Evolutionary conservation across 2,797 vertebrate genomes (phyloP).

Genomic region (Gouania willdenowi): DNA sequence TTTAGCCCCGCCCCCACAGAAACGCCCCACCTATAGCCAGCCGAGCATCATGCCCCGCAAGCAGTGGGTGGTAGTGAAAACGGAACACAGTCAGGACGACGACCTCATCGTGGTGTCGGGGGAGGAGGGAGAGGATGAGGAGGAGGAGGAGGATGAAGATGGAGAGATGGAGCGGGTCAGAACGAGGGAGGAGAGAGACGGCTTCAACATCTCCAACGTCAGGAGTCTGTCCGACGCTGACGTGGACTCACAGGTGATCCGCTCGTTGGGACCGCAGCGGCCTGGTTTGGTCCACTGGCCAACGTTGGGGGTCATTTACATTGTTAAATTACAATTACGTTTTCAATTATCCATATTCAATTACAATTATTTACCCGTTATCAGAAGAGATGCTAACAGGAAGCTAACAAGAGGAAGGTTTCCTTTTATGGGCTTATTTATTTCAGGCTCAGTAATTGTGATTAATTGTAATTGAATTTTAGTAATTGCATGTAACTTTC

Average conservation of each 20-base stretch:
- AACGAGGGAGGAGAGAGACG: slow-evolving; percentile 63
- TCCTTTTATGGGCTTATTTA: no score
- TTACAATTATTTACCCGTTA: no score
- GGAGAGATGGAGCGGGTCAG: slow-evolving; percentile 59
- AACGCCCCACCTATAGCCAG: slow-evolving; percentile 76
- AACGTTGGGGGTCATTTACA: no score
- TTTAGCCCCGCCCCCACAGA: slow-evolving; percentile 32
- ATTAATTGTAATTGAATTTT: no score
- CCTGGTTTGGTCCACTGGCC: no score
- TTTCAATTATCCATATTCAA: no score
- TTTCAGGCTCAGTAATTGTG: no score
- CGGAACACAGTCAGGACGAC: slow-evolving; percentile 71
- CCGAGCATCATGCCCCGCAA: slow-evolving; percentile 86
- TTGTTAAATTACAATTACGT: no score
- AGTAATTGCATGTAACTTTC: no score
- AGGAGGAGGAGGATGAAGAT: slow-evolving; percentile 63
- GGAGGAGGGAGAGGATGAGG: slow-evolving; percentile 75
- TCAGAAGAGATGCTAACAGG: no score
- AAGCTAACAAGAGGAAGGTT: no score
- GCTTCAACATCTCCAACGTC: slow-evolving; percentile 85
- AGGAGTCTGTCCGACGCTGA: slow-evolving; percentile 76
- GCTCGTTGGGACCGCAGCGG: no score
- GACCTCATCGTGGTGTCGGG: slow-evolving; percentile 79
- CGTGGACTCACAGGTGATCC: slow-evolving; percentile 83
- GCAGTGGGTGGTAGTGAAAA: slow-evolving; percentile 89